Evolutionary conservation across 30 jellyfish, hydroid and myxozoan species (phyloP).

Genomic region (Chrysaora quinquecirrha): DNA sequence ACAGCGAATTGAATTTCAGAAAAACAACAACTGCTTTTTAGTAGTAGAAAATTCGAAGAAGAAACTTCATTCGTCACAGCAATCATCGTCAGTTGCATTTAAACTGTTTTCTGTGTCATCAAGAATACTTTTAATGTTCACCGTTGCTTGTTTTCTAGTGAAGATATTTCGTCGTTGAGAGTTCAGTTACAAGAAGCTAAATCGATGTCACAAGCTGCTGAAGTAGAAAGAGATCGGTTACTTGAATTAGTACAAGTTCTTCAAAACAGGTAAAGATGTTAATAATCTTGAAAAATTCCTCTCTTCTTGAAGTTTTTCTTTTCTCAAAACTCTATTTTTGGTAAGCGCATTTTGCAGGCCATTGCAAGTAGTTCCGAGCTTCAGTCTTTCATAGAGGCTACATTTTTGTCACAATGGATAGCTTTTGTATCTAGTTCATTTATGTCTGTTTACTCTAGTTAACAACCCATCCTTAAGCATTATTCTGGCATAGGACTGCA

Average conservation of each 20-base stretch:
- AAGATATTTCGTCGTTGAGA: slow-evolving; percentile 31
- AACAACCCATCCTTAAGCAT: no score
- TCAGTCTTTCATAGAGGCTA: no score
- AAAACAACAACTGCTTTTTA: background rate
- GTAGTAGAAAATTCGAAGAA: no score
- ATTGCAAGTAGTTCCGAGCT: background rate
- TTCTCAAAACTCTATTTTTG: background rate
- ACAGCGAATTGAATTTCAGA: background rate
- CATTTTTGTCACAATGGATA: no score
- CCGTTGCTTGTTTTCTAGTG: background rate
- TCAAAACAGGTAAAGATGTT: slow-evolving; percentile 85
- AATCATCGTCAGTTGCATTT: no score
- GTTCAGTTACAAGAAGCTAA: slow-evolving; percentile 72
- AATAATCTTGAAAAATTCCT: no score
- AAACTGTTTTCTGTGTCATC: background rate
- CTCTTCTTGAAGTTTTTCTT: no score
- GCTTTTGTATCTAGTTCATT: no score
- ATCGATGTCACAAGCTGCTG: slow-evolving; percentile 72
- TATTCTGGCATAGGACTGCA: no score
- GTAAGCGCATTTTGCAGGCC: background rate
- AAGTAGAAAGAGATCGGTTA: slow-evolving; percentile 88
- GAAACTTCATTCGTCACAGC: no score
- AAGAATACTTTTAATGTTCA: background rate
- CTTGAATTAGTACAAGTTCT: slow-evolving; percentile 68
- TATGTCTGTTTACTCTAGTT: no score